Percentiles rank a stretch among this genome's conserved stretches.
Evolutionary conservation across 2,888 invertebrate species (phyloP).

Genomic region (Hyposoter didymator): DNA sequence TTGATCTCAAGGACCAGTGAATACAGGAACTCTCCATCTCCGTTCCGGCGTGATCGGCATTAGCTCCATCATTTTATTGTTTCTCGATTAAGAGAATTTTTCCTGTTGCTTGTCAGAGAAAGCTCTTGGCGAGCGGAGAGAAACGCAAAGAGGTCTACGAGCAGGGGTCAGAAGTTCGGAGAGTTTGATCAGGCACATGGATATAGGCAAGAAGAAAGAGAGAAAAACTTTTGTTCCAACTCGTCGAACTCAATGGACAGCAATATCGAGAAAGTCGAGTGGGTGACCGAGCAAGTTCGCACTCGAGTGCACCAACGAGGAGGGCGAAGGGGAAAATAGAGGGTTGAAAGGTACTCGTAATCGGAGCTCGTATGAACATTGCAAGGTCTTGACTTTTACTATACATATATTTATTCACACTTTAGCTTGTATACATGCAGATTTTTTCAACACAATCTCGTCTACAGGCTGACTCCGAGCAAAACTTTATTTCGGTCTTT

Average conservation of each 20-base stretch:
- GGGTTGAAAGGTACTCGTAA: slow-evolving; percentile 42
- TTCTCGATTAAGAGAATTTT: slow-evolving; percentile 30
- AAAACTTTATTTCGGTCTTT: neutral
- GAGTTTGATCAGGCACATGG: slow-evolving; percentile 31
- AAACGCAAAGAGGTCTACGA: slow-evolving; percentile 5
- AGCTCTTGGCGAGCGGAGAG: slow-evolving; percentile 19
- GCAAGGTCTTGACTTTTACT: slow-evolving; percentile 45
- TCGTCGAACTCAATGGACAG: slow-evolving; percentile 65
- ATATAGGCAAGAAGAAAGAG: slow-evolving; percentile 1
- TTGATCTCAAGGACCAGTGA: neutral
- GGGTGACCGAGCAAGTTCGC: slow-evolving; percentile 58
- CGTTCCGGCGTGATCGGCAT: slow-evolving; percentile 44
- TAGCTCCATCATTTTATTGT: slow-evolving; percentile 56
- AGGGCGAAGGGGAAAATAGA: slow-evolving; percentile 33
- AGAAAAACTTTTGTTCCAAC: slow-evolving; percentile 66
- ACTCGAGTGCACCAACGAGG: slow-evolving; percentile 58
- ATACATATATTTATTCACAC: slow-evolving; percentile 4
- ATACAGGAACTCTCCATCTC: neutral
- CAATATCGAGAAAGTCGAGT: slow-evolving; percentile 65
- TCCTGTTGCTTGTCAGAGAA: slow-evolving; percentile 3
- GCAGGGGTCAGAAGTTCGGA: slow-evolving; percentile 17
- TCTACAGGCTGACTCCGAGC: neutral
- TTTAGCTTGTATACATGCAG: neutral
- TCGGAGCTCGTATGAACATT: slow-evolving; percentile 41
- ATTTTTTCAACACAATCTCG: neutral